phyloP scores from a whole-genome alignment of 2,797 vertebrate species.

The Danio aesculapii region DNA sequence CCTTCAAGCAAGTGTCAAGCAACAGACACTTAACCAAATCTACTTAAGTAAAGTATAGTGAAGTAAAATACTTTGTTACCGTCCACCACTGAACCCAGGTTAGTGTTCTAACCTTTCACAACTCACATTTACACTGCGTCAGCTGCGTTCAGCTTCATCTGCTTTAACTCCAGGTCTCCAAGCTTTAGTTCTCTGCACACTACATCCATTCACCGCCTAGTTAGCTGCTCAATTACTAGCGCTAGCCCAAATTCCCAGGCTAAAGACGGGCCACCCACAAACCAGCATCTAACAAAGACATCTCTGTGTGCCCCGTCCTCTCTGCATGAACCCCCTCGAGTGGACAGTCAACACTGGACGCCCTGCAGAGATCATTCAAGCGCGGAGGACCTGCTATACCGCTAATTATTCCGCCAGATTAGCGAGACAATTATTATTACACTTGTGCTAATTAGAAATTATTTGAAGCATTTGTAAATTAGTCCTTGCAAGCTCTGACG shows the following conservation, averaged over 20 bases:
- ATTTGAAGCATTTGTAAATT: slow-evolving; percentile 92
- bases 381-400: slow-evolving; percentile 77
- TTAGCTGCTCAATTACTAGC: slow-evolving; percentile 60
- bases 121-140: background rate
- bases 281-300: slow-evolving; percentile 66
- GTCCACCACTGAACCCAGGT: background rate
- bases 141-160: slow-evolving; percentile 19
- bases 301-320: slow-evolving; percentile 47
- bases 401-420: slow-evolving; percentile 91
- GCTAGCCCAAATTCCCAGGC: slow-evolving; percentile 46
- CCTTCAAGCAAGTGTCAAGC: too few species aligned
- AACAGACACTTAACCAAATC: too few species aligned
- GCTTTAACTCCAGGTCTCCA: slow-evolving; percentile 48
- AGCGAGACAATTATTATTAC: slow-evolving; percentile 90
- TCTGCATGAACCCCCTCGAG: slow-evolving; percentile 67
- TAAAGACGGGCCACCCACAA: slow-evolving; percentile 67
- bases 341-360: slow-evolving; percentile 79
- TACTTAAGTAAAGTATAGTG: too few species aligned
- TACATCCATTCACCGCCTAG: slow-evolving; percentile 55
- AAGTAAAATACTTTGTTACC: too few species aligned
- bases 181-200: slow-evolving; percentile 48
- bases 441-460: slow-evolving; percentile 95
- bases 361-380: slow-evolving; percentile 80
- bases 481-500: slow-evolving; percentile 83
- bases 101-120: background rate